These are phyloP conservation scores for Aleiodes alternator DNA, from an alignment of 2,888 invertebrate genomes.

Conservation along the genomic window DNA sequence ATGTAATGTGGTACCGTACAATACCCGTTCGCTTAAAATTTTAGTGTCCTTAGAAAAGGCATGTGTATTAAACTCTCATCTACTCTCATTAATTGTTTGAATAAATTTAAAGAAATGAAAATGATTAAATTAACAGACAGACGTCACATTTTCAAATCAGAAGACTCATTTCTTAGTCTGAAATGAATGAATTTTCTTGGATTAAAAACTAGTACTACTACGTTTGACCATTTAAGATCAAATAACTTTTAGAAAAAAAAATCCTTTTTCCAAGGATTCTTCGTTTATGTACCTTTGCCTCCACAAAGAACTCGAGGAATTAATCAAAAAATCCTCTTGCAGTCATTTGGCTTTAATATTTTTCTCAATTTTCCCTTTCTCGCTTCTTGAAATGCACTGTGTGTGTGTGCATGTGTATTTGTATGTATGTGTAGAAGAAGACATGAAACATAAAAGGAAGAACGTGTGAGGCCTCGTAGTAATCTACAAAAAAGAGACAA, in stretches of 20 bases:
- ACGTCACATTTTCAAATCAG: neutral
- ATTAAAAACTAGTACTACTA: neutral
- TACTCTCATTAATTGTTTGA: too few relatives aligned
- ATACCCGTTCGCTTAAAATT: too few relatives aligned
- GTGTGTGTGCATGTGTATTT: neutral
- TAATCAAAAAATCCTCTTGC: too few relatives aligned
- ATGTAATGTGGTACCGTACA: too few relatives aligned
- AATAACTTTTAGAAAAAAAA: neutral
- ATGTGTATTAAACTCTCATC: too few relatives aligned
- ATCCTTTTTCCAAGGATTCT: neutral
- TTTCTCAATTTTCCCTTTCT: neutral
- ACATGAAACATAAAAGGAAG: conserved; percentile 26
- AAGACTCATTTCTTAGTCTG: neutral
- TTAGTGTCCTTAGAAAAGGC: too few relatives aligned
- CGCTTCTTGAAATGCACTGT: neutral
- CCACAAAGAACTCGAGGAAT: too few relatives aligned
- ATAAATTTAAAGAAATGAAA: too few relatives aligned
- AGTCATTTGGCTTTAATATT: too few relatives aligned
- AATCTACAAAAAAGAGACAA: conserved; percentile 32
- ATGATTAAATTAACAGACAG: too few relatives aligned
- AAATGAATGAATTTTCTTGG: neutral
- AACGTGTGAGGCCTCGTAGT: conserved; percentile 8
- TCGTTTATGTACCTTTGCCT: too few relatives aligned
- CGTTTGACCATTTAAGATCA: neutral
- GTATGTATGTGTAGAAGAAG: neutral